Evolutionary conservation across 2,888 invertebrate species (phyloP).

Genomic region (Acrobasis suavella): DNA sequence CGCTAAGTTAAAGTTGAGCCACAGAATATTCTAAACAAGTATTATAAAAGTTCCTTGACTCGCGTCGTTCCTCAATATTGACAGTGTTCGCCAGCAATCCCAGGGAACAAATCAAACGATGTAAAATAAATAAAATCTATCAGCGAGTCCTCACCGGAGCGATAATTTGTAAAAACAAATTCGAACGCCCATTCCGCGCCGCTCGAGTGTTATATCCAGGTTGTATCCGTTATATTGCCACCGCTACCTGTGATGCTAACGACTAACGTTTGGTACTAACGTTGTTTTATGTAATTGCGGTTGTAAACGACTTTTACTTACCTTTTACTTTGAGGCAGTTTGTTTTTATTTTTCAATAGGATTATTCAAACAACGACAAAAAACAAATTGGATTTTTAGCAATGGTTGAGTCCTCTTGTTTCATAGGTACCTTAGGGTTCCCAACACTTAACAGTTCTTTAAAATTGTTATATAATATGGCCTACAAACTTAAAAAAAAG

Average conservation of each 20-base stretch:
- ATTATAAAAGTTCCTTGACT: constrained; percentile 29
- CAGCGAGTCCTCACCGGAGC: constrained; percentile 15
- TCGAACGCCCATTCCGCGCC: constrained; percentile 25
- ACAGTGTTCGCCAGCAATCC: not conserved
- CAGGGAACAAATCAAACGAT: constrained; percentile 28
- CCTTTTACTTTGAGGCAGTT: not conserved
- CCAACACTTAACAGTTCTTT: too few species aligned
- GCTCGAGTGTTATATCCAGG: constrained; percentile 19
- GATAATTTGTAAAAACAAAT: constrained; percentile 30
- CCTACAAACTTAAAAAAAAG: too few species aligned
- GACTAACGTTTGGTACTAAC: constrained; percentile 11
- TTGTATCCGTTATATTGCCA: constrained; percentile 5
- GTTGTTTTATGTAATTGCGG: constrained; percentile 15
- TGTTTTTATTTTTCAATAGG: constrained; percentile 11
- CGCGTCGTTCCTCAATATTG: constrained; percentile 21
- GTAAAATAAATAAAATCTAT: constrained; percentile 30
- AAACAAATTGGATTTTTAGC: not conserved
- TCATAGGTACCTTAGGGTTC: too few species aligned
- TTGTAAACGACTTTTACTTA: constrained; percentile 22
- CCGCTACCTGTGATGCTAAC: constrained; percentile 19
- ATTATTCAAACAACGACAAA: too few species aligned
- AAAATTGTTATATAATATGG: too few species aligned
- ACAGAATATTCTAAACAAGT: too few species aligned
- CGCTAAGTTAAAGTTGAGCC: too few species aligned
- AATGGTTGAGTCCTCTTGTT: not conserved